These are phyloP conservation scores for Sinocyclocheilus anophthalmus DNA, from an alignment of 2,113 vertebrate species.

Conservation along the genomic window DNA sequence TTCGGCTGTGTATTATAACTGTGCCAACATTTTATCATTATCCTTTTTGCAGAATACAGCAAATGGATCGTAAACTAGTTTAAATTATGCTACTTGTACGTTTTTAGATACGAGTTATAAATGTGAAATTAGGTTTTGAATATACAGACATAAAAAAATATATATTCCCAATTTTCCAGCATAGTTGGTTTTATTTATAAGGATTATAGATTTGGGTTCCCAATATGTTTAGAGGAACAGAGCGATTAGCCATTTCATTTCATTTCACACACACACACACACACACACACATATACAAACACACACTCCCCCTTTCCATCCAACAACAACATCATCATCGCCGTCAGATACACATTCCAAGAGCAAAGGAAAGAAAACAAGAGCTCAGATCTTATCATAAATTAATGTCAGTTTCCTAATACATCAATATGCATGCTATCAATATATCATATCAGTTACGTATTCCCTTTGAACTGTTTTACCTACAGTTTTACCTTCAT, in stretches of 20 bases:
- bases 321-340: no score
- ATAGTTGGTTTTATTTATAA: slow-evolving; percentile 1
- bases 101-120: background rate
- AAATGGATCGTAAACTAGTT: background rate
- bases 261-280: background rate
- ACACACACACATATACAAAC: background rate
- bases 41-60: background rate
- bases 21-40: background rate
- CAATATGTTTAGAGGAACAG: slow-evolving; percentile 8
- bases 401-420: no score
- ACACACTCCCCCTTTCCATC: background rate
- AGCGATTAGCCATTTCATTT: slow-evolving; percentile 14
- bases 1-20: background rate
- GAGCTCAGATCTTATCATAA: no score
- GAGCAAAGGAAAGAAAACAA: background rate
- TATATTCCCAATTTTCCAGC: background rate
- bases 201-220: slow-evolving; percentile 11
- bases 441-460: background rate
- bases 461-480: background rate
- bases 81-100: background rate
- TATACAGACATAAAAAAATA: background rate
- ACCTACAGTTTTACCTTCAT: background rate
- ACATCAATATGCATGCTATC: background rate
- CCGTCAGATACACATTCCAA: background rate
- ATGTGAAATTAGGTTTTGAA: background rate